phyloP scores from a whole-genome alignment of 2,888 invertebrate genomes.

The Prenolepis imparis region DNA sequence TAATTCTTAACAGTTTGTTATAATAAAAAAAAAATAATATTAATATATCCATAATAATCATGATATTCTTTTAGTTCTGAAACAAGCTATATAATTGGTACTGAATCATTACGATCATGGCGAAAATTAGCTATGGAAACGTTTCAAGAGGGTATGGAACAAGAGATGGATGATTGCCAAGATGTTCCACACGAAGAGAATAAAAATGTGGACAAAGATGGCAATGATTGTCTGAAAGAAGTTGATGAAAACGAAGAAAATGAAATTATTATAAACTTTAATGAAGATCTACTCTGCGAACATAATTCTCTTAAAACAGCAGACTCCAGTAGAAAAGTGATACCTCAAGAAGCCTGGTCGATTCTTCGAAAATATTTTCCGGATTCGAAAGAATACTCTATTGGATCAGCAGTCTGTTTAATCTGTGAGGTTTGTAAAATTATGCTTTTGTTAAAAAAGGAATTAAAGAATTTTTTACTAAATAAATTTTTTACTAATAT shows the following conservation, averaged over 20 bases:
- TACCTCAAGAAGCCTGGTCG: constrained; percentile 87
- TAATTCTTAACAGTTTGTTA: not conserved
- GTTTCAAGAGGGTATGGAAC: constrained; percentile 79
- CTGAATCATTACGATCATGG: constrained; percentile 88
- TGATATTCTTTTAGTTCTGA: constrained; percentile 65
- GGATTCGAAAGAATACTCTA: constrained; percentile 83
- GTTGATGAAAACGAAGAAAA: constrained; percentile 76
- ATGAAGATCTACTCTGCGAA: constrained; percentile 88
- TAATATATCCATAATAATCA: not conserved
- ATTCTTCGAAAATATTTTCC: constrained; percentile 87
- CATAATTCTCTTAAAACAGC: constrained; percentile 86
- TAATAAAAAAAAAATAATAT: not conserved
- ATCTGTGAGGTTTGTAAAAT: constrained; percentile 78
- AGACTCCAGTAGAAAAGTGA: constrained; percentile 85
- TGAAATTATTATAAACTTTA: constrained; percentile 86
- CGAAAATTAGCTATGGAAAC: constrained; percentile 86
- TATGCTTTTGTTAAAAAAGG: not conserved
- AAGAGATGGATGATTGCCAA: constrained; percentile 73
- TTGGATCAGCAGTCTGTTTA: constrained; percentile 80
- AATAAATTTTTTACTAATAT: not conserved
- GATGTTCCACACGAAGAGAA: constrained; percentile 59
- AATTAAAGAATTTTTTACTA: not conserved
- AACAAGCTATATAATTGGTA: constrained; percentile 87
- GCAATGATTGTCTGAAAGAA: constrained; percentile 72
- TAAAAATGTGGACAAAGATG: constrained; percentile 72